phyloP scores from a whole-genome alignment of 1,140 invertebrate species.

The Dendrolimus kikuchii region DNA sequence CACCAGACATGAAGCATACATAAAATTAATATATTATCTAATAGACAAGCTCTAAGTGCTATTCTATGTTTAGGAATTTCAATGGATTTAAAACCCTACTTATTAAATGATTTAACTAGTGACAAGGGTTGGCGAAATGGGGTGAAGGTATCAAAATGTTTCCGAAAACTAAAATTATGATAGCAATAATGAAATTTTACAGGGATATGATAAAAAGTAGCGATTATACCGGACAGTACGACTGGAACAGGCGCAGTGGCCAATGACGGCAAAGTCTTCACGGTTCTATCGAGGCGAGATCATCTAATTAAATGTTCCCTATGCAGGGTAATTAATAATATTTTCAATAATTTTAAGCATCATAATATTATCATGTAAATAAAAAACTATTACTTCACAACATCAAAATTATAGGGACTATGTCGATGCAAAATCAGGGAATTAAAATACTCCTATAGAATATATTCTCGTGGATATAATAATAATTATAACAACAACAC shows the following conservation, averaged over 20 bases:
- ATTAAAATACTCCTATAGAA: slow-evolving; percentile 54
- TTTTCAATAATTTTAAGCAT: slow-evolving; percentile 33
- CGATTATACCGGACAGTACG: slow-evolving; percentile 37
- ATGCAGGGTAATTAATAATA: slow-evolving; percentile 34
- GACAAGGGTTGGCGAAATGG: slow-evolving; percentile 20
- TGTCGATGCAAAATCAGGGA: slow-evolving; percentile 60
- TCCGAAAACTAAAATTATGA: slow-evolving; percentile 37
- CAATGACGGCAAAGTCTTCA: slow-evolving; percentile 50
- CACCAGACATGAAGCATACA: slow-evolving; percentile 20
- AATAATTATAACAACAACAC: slow-evolving; percentile 58
- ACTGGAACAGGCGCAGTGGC: slow-evolving; percentile 43
- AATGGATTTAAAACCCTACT: slow-evolving; percentile 28
- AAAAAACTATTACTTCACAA: slow-evolving; percentile 58
- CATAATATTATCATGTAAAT: slow-evolving; percentile 41
- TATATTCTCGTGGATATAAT: slow-evolving; percentile 42
- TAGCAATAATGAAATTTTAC: slow-evolving; percentile 18
- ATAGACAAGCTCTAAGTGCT: slow-evolving; percentile 32
- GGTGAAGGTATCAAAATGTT: slow-evolving; percentile 18
- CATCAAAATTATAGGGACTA: slow-evolving; percentile 64
- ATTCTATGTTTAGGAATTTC: slow-evolving; percentile 15
- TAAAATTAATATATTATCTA: slow-evolving; percentile 33
- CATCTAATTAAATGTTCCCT: slow-evolving; percentile 63
- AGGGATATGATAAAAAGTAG: slow-evolving; percentile 11
- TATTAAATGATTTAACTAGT: slow-evolving; percentile 23
- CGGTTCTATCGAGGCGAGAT: slow-evolving; percentile 58